phyloP scores from a whole-genome alignment of 2,113 vertebrate genomes.

The Megaceryle torquata region DNA sequence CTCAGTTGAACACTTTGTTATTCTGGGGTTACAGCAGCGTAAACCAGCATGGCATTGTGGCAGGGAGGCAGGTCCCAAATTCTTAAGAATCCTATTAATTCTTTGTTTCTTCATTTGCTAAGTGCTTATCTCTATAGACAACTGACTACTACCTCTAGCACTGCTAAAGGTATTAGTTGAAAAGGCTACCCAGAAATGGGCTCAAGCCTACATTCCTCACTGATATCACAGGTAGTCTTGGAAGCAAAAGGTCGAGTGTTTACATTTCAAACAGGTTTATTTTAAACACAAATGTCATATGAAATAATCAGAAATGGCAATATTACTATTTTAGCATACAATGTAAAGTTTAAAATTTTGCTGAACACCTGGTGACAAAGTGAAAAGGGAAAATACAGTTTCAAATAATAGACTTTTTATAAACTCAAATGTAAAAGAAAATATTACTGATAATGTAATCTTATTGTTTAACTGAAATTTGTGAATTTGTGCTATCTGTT shows the following conservation, averaged over 20 bases:
- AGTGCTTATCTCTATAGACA: slow-evolving; percentile 25
- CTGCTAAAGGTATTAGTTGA: slow-evolving; percentile 26
- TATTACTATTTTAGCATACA: background rate
- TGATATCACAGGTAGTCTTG: background rate
- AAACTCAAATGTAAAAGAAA: background rate
- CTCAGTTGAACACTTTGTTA: background rate
- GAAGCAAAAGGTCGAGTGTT: background rate
- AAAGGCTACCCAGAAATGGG: slow-evolving; percentile 20
- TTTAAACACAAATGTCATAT: background rate
- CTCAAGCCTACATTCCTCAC: slow-evolving; percentile 5
- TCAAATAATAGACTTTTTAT: background rate
- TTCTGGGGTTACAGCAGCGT: background rate
- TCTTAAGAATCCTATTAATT: slow-evolving; percentile 38
- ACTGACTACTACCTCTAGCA: background rate
- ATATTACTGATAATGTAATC: background rate
- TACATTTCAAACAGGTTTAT: background rate
- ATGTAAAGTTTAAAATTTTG: background rate
- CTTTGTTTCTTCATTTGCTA: slow-evolving; percentile 3
- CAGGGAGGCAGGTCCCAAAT: background rate
- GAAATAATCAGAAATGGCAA: background rate
- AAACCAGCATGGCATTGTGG: background rate
- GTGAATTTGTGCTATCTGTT: background rate
- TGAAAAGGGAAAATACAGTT: background rate
- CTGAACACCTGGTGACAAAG: background rate
- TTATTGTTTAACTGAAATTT: background rate